Conservation (phyloP, 2,797 vertebrate genomes). For the Rachycentron canadum region DNA sequence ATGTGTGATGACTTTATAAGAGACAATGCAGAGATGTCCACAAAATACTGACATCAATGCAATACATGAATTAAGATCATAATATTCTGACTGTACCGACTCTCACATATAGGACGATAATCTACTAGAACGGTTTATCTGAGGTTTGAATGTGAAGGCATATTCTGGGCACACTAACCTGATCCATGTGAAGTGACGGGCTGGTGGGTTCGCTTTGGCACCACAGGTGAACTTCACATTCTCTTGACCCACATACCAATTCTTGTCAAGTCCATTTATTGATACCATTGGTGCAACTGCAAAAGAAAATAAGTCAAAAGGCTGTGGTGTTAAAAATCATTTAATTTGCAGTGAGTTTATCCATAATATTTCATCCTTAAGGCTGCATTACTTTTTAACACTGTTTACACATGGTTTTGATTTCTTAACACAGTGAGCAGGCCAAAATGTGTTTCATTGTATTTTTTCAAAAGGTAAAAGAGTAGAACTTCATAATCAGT, state of each 20-base stretch:
- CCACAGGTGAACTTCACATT: conserved; percentile 93
- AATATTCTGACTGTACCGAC: background rate
- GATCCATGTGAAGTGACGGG: conserved; percentile 90
- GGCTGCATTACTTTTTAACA: background rate
- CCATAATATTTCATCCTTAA: background rate
- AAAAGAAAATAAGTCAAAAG: conserved; percentile 53
- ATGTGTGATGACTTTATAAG: background rate
- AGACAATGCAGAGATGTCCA: background rate
- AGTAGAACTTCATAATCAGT: conserved; percentile 49
- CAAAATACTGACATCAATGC: background rate
- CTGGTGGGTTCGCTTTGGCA: conserved; percentile 94
- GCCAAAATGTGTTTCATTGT: conserved; percentile 16
- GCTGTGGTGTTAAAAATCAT: background rate
- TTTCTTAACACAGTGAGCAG: background rate
- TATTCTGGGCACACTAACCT: conserved; percentile 84
- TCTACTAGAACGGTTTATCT: background rate
- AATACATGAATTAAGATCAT: background rate
- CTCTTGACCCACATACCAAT: conserved; percentile 93
- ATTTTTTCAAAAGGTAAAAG: conserved; percentile 28
- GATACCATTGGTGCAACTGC: conserved; percentile 93
- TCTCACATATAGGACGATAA: no score
- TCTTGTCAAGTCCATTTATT: conserved; percentile 88
- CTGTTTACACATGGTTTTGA: background rate
- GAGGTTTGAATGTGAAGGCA: background rate
- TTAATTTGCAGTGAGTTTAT: background rate